Conservation (phyloP, 2,888 invertebrate species). For the Diarsia brunnea region DNA sequence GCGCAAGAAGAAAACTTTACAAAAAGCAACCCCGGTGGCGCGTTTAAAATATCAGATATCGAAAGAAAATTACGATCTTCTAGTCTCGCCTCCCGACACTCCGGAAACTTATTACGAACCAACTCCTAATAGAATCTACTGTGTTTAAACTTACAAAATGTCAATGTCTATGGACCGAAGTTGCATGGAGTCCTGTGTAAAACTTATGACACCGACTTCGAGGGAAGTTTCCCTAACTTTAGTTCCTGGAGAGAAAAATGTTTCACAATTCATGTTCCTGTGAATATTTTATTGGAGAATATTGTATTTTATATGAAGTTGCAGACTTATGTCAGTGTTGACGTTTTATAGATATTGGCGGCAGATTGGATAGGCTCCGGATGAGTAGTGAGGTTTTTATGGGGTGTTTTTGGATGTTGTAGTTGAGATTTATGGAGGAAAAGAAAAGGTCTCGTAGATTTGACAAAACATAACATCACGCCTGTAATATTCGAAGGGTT, state of each 20-base stretch:
- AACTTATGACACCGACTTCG: conserved; percentile 75
- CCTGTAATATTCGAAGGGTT: no score
- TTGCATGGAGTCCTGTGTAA: conserved; percentile 73
- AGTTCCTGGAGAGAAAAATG: conserved; percentile 53
- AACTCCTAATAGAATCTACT: conserved; percentile 72
- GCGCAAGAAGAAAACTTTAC: conserved; percentile 48
- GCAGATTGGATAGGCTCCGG: conserved; percentile 41
- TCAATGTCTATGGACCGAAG: conserved; percentile 73
- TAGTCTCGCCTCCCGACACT: conserved; percentile 39
- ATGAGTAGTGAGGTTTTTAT: conserved; percentile 27
- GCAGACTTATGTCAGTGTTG: conserved; percentile 37
- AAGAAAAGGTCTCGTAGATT: no score
- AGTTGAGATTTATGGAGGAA: background rate
- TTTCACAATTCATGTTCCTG: conserved; percentile 53
- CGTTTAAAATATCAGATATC: conserved; percentile 63
- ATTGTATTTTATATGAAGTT: conserved; percentile 52
- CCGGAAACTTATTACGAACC: conserved; percentile 62
- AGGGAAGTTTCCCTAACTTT: conserved; percentile 58
- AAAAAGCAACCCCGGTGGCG: conserved; percentile 38
- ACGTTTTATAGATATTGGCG: conserved; percentile 60
- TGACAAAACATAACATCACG: no score
- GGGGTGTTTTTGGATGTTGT: conserved; percentile 12
- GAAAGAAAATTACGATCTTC: conserved; percentile 57
- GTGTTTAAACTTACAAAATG: conserved; percentile 74
- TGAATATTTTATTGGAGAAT: conserved; percentile 64